Percentiles rank a stretch among this genome's conserved stretches.
Conservation (phyloP, 2,113 vertebrate genomes). For the Panthera uncia region DNA sequence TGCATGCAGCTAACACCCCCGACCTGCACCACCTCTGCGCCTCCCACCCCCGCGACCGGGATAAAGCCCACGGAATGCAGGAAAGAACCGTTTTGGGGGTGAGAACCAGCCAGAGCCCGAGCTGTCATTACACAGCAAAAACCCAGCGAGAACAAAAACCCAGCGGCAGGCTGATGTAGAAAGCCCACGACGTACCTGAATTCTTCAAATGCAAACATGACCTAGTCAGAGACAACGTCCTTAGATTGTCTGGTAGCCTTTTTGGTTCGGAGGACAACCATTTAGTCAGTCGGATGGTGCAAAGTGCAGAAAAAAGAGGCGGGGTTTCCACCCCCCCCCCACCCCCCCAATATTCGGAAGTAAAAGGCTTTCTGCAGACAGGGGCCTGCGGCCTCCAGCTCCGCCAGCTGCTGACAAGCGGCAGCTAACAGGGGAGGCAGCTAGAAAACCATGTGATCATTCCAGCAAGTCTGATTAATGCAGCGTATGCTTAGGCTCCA, state of each 20-base stretch:
- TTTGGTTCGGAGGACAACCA: constrained; percentile 82
- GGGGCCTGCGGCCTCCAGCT: constrained; percentile 89
- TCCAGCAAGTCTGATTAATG: constrained; percentile 92
- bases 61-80: background rate
- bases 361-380: constrained; percentile 87
- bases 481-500: constrained; percentile 86
- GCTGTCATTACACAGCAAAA: constrained; percentile 89
- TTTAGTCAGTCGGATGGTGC: constrained; percentile 84
- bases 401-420: constrained; percentile 88
- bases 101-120: constrained; percentile 74
- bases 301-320: constrained; percentile 82
- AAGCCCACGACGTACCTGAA: constrained; percentile 88
- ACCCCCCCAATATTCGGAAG: constrained; percentile 80
- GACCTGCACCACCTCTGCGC: constrained; percentile 68
- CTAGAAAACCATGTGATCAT: constrained; percentile 91
- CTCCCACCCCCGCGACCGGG: constrained; percentile 25
- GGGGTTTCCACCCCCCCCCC: constrained; percentile 78
- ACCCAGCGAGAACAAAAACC: constrained; percentile 84
- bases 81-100: constrained; percentile 80
- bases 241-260: constrained; percentile 80
- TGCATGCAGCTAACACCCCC: constrained; percentile 75
- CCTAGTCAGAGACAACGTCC: constrained; percentile 83
- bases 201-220: constrained; percentile 93
- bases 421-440: constrained; percentile 86
- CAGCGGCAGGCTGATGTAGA: constrained; percentile 77